Base-by-base conservation (phyloP, 2,113 vertebrate genomes). In the Sander lucioperca region DNA sequence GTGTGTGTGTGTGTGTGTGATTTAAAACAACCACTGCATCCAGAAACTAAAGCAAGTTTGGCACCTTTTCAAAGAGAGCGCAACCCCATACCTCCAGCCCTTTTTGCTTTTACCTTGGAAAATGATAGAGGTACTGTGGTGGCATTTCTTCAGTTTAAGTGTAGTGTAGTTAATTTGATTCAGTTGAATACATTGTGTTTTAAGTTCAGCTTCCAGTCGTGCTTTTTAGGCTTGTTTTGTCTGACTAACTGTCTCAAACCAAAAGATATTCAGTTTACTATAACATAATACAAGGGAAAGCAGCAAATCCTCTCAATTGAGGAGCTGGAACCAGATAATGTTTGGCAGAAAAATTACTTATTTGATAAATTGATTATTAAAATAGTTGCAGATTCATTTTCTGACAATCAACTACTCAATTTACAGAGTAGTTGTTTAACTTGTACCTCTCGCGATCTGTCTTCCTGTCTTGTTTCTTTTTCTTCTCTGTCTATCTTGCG, bases 171-270 rank as follows among this genome's bases (percentile, higher is more conserved):
- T 71, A 11, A 59, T 66, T 48, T 48, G 18, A 69, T 65, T 57
- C 51, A 18, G 19, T 30, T 79, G 10, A 73, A 78, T 56, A 19
- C 66, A 27, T 50, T 70, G 51, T 48, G 39, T 87, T 58, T 80
- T 74, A 33, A 65, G 11, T 39, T 72, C 30, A 2, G 56, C 79
- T 58, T 73, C 39, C 19, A 18, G 56, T 36, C 3, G 0, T 66
- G 56, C 80, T 81, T 84, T 76, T 71, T 30, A 77, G 61, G 10
- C 25, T 23, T 73, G 4, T 33, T 18, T 63, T 72, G 8, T 69
- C 3, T 10, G 16, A 27, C 27, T 27, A 27, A 27, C 27, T 27
- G 27, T 33, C 30, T 4, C 23, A 59, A 36, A 27, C 10, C 10
- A 19, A 62, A 25, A 50, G 4, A 16, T 25, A 12, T 70, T 57